Evolutionary conservation across 1,140 invertebrate species (phyloP), one percentile per base, ranked within the genome.

Genomic region (Aethina tumida): DNA sequence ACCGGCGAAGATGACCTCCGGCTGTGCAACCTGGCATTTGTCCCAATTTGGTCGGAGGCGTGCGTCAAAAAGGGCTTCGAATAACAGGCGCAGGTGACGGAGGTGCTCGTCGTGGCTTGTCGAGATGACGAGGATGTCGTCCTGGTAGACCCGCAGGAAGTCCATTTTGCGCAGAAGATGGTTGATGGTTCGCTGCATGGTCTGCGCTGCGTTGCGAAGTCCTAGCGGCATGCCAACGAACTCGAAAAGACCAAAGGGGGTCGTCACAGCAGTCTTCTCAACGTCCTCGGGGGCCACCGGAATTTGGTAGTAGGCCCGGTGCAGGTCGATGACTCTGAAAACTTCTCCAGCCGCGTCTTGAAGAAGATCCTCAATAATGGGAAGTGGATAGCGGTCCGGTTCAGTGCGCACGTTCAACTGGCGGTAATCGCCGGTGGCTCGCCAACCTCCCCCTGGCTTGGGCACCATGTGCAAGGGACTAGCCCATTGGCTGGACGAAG

Each of bases 351-450:
- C 20, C 3, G 69, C 30, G 3, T 28, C 26, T n/a, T 19, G 20
- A 2, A 12, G 10, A 28, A 20, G 32, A 20, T 44, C 38, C 10
- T 40, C 4, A 7, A 44, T 24, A 17, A 29, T 13, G 5, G 34
- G 4, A 10, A 27, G 5, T 58, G 40, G 58, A 63, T 1, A 59
- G 43, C 2, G 63, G 41, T 42, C 51, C 2, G 56, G 48, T 55
- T 52, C 36, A 4, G 64, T 70, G 4, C 55, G 14, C 0, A 45
- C 26, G 44, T 72, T 73, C 0, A 71, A 39, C 9, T 33, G 26
- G 4, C 62, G 44, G 38, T 66, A 73, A 47, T 72, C 68, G 0
- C 66, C 61, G 39, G 57, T 62, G 0, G 58, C 43, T 2, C 65
- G 38, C 43, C 53, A 64, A 5, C 39, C 36, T 4, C 56, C 60